phyloP scores from a whole-genome alignment of 2,888 invertebrate species.

The Pycnomerus fuliginosus region DNA sequence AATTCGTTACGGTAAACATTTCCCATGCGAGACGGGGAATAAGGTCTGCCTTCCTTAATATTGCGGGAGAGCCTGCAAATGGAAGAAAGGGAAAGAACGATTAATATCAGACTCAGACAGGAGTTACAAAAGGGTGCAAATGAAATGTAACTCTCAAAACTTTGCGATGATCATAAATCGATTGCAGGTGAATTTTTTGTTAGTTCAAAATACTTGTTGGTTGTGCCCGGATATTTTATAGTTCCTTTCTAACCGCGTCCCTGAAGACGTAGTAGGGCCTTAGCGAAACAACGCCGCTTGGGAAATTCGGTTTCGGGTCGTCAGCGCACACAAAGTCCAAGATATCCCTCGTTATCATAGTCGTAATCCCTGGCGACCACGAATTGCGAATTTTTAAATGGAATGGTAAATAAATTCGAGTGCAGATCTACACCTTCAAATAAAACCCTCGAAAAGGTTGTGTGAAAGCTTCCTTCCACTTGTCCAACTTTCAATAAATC shows the following conservation, averaged over 20 bases:
- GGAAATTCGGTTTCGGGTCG: conserved; percentile 32
- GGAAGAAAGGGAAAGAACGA: conserved; percentile 37
- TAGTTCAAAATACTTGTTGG: too few relatives aligned
- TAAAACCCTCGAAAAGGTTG: conserved; percentile 23
- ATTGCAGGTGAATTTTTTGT: conserved; percentile 21
- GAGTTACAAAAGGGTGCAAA: conserved; percentile 33
- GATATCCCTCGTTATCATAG: conserved; percentile 30
- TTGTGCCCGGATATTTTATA: conserved; percentile 22
- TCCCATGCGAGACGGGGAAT: conserved; percentile 38
- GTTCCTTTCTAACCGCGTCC: conserved; percentile 28
- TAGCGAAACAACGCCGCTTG: conserved; percentile 32
- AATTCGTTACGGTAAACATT: conserved; percentile 39
- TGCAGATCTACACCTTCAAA: conserved; percentile 37
- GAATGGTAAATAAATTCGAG: conserved; percentile 32
- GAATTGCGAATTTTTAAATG: conserved; percentile 25
- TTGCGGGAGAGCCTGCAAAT: conserved; percentile 33
- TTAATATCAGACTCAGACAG: conserved; percentile 38
- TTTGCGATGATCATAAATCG: conserved; percentile 11
- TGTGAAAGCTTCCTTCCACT: conserved; percentile 15
- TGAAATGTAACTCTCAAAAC: conserved; percentile 30
- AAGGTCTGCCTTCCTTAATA: conserved; percentile 37
- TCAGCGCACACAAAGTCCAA: conserved; percentile 24
- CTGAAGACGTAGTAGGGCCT: conserved; percentile 18
- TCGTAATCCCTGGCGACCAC: conserved; percentile 24
- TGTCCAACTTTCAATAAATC: conserved; percentile 15